These are phyloP conservation scores for Drosophila sordidapex DNA, from an alignment of 2,888 invertebrate species.

Conservation along the genomic window DNA sequence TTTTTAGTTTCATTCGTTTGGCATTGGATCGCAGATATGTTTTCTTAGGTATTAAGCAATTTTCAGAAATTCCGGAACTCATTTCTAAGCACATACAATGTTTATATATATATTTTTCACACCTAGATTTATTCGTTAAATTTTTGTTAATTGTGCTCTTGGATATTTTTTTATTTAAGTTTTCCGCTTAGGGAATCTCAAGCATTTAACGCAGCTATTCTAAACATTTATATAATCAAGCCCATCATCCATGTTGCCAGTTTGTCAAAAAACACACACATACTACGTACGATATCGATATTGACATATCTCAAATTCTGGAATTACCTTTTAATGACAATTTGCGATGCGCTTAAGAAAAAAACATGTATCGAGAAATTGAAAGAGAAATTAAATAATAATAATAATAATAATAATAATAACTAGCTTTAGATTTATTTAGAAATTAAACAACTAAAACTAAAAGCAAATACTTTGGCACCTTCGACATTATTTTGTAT, in stretches of 20 bases:
- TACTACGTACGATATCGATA: background rate
- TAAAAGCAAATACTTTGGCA: conserved; percentile 80
- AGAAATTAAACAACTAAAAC: conserved; percentile 62
- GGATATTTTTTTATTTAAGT: conserved; percentile 3
- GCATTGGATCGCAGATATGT: conserved; percentile 63
- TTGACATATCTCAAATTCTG: conserved; percentile 3
- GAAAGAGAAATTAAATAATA: conserved; percentile 35
- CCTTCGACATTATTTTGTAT: conserved; percentile 61
- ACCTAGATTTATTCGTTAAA: conserved; percentile 12
- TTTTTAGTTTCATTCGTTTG: conserved; percentile 16
- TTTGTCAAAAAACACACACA: background rate
- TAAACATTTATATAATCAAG: conserved; percentile 24
- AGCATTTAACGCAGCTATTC: conserved; percentile 43
- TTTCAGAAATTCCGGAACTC: conserved; percentile 48
- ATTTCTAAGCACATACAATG: conserved; percentile 21
- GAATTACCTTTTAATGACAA: conserved; percentile 16
- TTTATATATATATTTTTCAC: conserved; percentile 9
- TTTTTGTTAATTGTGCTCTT: conserved; percentile 21
- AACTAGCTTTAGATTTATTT: conserved; percentile 60
- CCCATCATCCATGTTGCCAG: conserved; percentile 32
- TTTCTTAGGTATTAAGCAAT: conserved; percentile 51
- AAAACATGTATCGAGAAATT: conserved; percentile 9
- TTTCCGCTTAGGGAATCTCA: conserved; percentile 21
- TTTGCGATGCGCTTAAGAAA: conserved; percentile 2
- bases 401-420: conserved; percentile 37